Conservation (phyloP, 2,888 invertebrate species). For the Andricus curvator region DNA sequence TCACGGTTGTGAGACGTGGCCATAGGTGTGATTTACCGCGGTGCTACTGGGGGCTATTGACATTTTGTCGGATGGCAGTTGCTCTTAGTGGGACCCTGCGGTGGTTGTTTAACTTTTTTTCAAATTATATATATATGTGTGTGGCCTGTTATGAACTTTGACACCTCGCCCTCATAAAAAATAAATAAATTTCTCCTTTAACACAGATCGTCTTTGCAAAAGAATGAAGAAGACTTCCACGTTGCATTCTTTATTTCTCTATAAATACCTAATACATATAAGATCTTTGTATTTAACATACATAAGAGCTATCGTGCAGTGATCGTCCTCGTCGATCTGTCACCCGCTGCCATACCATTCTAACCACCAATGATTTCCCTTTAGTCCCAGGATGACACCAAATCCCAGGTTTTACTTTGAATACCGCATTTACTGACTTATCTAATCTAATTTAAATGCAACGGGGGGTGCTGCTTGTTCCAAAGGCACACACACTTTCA, state of each 20-base stretch:
- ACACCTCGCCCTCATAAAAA: no score
- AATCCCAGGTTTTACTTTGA: constrained; percentile 74
- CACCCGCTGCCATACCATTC: background rate
- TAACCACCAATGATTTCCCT: constrained; percentile 22
- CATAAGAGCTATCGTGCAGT: constrained; percentile 1
- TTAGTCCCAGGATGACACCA: constrained; percentile 53
- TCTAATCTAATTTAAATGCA: constrained; percentile 77
- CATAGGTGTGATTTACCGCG: no score
- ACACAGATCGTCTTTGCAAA: no score
- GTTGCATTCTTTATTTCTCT: background rate
- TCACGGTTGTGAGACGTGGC: no score
- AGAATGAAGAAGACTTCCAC: no score
- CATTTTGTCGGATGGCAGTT: no score
- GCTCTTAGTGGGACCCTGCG: no score
- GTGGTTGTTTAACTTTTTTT: no score
- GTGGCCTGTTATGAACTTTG: no score
- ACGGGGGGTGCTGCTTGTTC: constrained; percentile 53
- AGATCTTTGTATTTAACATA: background rate
- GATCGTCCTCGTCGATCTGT: constrained; percentile 9
- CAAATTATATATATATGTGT: no score
- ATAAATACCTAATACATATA: background rate
- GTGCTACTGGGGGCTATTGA: no score
- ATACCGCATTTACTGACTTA: constrained; percentile 77
- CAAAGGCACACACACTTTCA: background rate
- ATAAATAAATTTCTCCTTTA: no score